Evolutionary conservation across 2,888 invertebrate species (phyloP).

Genomic region (Parapristionchus giblindavisi): DNA sequence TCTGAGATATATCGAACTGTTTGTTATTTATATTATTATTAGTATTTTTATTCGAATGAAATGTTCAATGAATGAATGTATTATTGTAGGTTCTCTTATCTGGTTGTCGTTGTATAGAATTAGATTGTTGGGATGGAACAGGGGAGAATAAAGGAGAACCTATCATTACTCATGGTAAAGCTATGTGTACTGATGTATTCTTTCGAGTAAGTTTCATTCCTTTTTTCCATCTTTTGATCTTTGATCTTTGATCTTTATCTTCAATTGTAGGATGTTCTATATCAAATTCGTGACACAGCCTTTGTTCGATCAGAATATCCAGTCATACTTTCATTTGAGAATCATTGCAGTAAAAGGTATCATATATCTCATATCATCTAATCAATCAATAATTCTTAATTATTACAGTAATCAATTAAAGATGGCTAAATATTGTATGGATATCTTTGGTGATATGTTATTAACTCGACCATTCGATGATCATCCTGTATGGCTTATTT

Average conservation of each 20-base stretch:
- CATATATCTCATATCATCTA: neutral
- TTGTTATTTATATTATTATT: too few relatives aligned
- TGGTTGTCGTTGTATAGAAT: slow-evolving; percentile 83
- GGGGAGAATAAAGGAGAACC: slow-evolving; percentile 82
- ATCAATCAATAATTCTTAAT: neutral
- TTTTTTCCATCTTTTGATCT: neutral
- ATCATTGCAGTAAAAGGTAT: slow-evolving; percentile 86
- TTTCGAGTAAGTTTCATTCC: slow-evolving; percentile 79
- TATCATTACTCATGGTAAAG: slow-evolving; percentile 98
- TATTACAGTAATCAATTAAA: slow-evolving; percentile 85
- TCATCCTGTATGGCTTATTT: slow-evolving; percentile 78
- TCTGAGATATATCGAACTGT: slow-evolving; percentile 90
- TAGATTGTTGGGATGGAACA: slow-evolving; percentile 72
- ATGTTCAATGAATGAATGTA: neutral
- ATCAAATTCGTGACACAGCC: slow-evolving; percentile 95
- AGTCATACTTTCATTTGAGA: slow-evolving; percentile 96
- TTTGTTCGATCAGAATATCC: slow-evolving; percentile 98
- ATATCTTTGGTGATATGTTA: slow-evolving; percentile 90
- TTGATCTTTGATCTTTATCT: neutral
- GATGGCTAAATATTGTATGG: slow-evolving; percentile 98
- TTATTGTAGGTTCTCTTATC: slow-evolving; percentile 85
- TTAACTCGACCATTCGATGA: slow-evolving; percentile 87
- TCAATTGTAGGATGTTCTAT: slow-evolving; percentile 83
- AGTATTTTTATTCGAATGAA: neutral
- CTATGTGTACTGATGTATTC: slow-evolving; percentile 98